Conservation (phyloP, 1,140 invertebrate species). For the Theocolax elegans region DNA sequence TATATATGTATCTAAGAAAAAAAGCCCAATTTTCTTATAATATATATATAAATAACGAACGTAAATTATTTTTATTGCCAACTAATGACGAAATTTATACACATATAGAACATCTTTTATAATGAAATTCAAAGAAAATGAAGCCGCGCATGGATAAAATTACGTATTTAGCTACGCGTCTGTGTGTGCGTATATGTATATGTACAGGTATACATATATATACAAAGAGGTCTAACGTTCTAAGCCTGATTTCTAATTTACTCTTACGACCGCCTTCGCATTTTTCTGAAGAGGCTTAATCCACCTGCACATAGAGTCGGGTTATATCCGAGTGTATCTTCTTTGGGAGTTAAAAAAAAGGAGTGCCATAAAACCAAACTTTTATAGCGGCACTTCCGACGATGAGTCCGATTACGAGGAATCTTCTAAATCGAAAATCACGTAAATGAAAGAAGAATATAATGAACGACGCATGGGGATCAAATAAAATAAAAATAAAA, state of each 20-base stretch:
- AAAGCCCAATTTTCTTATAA: no score
- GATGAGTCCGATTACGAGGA: conserved; percentile 37
- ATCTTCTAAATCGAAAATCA: conserved; percentile 36
- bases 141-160: conserved; percentile 27
- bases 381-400: conserved; percentile 34
- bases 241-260: conserved; percentile 36
- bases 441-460: conserved; percentile 26
- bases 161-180: no score
- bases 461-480: conserved; percentile 10
- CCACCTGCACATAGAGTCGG: conserved; percentile 15
- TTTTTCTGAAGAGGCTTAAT: conserved; percentile 26
- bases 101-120: neutral
- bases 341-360: neutral
- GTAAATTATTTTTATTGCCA: conserved; percentile 27
- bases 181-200: no score
- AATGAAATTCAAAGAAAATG: conserved; percentile 29
- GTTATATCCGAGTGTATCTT: conserved; percentile 15
- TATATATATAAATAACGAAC: no score
- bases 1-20: no score
- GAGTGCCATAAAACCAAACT: conserved; percentile 34
- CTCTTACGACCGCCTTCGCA: conserved; percentile 34
- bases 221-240: conserved; percentile 23
- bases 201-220: no score
- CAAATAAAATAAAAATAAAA: neutral
- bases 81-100: conserved; percentile 28